Percentiles rank a stretch among this genome's conserved stretches.
Evolutionary conservation across 2,113 vertebrate species (phyloP).

Genomic region (Solenodon paradoxus): DNA sequence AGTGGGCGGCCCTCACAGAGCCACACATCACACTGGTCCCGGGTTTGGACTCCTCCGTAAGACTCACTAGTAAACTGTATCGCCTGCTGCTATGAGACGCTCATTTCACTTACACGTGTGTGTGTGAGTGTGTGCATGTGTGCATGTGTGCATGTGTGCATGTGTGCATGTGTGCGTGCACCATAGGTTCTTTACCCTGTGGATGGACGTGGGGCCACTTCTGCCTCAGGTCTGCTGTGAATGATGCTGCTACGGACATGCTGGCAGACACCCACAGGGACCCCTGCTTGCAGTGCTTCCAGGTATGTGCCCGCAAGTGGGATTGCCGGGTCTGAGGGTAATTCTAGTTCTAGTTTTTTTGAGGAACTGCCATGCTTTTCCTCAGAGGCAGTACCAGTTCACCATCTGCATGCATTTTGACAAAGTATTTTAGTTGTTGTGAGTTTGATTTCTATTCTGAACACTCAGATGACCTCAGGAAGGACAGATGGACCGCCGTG

Average conservation of each 20-base stretch:
- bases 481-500: neutral
- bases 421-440: neutral
- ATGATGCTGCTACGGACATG: neutral
- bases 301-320: neutral
- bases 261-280: too few relatives aligned
- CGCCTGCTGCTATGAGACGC: too few relatives aligned
- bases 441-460: constrained; percentile 9
- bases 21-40: too few relatives aligned
- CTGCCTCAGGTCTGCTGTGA: neutral
- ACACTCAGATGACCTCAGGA: neutral
- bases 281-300: neutral
- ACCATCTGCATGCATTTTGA: neutral
- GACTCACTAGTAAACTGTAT: too few relatives aligned
- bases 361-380: neutral
- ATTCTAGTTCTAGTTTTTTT: neutral
- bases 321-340: neutral
- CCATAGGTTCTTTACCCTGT: neutral
- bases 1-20: too few relatives aligned
- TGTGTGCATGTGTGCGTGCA: too few relatives aligned
- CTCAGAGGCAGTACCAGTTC: neutral
- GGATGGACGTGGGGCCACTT: neutral
- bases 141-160: too few relatives aligned
- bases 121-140: too few relatives aligned
- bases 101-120: too few relatives aligned
- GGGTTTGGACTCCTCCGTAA: too few relatives aligned